These are phyloP conservation scores for Sylvia atricapilla DNA, from an alignment of 2,113 vertebrate species.

Conservation along the genomic window DNA sequence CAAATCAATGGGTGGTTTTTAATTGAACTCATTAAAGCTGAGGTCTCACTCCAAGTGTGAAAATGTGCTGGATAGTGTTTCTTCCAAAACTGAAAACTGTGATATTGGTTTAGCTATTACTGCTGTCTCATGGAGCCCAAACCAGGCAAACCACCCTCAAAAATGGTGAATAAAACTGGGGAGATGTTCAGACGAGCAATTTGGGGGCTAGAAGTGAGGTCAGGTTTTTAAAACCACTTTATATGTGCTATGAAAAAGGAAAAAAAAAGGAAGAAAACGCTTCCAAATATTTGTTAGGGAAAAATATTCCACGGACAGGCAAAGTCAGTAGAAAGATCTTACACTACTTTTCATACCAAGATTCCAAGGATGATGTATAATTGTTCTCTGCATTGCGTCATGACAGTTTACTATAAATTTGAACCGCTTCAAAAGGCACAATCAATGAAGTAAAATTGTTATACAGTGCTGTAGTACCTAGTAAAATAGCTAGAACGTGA, in stretches of 20 bases:
- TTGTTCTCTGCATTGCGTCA: not conserved
- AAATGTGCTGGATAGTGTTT: not conserved
- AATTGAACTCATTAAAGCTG: not conserved
- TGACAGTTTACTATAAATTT: not conserved
- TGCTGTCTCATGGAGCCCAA: not conserved
- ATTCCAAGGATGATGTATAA: not conserved
- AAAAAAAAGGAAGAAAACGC: not conserved
- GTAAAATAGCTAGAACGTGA: not conserved
- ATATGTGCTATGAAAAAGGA: not conserved
- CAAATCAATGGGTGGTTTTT: not conserved
- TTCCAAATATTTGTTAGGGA: not conserved
- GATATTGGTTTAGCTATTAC: not conserved
- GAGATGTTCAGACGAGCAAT: not conserved
- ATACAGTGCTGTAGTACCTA: not conserved
- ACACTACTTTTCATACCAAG: not conserved
- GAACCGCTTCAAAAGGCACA: not conserved
- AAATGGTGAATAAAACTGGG: not conserved
- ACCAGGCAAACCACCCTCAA: not conserved
- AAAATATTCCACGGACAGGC: not conserved
- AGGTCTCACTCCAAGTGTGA: not conserved
- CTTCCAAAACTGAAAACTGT: not conserved
- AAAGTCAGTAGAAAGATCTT: not conserved
- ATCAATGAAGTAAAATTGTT: not conserved
- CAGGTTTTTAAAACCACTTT: not conserved
- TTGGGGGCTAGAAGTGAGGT: not conserved